phyloP scores from a whole-genome alignment of 2,888 invertebrate species.

The Microctonus aethiopoides region DNA sequence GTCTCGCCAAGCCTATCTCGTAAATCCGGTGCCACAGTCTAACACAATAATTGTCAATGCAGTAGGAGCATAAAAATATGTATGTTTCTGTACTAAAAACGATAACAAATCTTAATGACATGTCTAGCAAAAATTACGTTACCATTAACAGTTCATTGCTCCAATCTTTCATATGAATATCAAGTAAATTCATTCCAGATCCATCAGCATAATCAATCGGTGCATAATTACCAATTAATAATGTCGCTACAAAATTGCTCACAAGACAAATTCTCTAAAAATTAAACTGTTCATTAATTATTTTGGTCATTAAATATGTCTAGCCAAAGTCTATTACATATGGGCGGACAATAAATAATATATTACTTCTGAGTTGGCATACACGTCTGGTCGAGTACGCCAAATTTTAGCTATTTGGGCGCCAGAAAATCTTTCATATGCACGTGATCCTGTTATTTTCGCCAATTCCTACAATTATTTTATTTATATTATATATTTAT shows the following conservation, averaged over 20 bases:
- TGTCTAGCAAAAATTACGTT: slow-evolving; percentile 18
- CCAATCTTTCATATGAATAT: slow-evolving; percentile 85
- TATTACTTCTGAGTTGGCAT: slow-evolving; percentile 78
- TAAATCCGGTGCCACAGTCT: slow-evolving; percentile 83
- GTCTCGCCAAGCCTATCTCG: slow-evolving; percentile 79
- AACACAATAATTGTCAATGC: slow-evolving; percentile 39
- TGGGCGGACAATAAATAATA: slow-evolving; percentile 5
- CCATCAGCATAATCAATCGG: slow-evolving; percentile 93
- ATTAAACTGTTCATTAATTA: neutral
- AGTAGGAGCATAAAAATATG: slow-evolving; percentile 13
- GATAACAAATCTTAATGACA: neutral
- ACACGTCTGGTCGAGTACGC: slow-evolving; percentile 77
- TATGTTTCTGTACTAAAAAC: neutral
- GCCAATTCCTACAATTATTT: slow-evolving; percentile 75
- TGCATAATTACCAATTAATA: slow-evolving; percentile 88
- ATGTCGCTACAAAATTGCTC: slow-evolving; percentile 90
- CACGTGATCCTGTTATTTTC: slow-evolving; percentile 85
- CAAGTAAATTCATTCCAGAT: slow-evolving; percentile 95
- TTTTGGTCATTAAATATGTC: neutral
- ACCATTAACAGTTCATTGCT: slow-evolving; percentile 79
- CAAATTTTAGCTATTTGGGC: slow-evolving; percentile 92
- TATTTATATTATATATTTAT: slow-evolving; percentile 37
- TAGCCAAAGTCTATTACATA: neutral
- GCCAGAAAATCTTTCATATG: slow-evolving; percentile 92
- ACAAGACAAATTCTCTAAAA: slow-evolving; percentile 87